Evolutionary conservation across 2,113 vertebrate genomes (phyloP), one percentile per base, ranked within the genome.

Genomic region (Anthoscopus minutus): DNA sequence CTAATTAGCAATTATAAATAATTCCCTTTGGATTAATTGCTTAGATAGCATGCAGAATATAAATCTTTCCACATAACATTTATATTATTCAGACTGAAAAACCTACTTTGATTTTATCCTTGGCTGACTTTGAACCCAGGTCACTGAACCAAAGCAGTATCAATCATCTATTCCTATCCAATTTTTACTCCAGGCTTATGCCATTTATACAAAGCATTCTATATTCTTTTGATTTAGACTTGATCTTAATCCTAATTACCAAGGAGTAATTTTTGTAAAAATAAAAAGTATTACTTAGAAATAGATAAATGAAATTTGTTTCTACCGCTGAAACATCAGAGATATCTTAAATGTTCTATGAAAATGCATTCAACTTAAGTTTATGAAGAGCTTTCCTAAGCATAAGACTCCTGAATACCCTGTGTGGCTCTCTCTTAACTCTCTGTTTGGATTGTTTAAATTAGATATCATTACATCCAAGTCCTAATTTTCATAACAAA

Each of bases 1-100:
- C 58, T 93, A 92, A 95, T 95, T 94, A 96, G 57, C 65, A 96
- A 77, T 94, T 96, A 73, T 81, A 94, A 96, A 93, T 93, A 96
- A 90, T 81, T 95, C 72, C 28, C 30, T 81, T 54, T 93, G 67
- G 57, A 92, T 93, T 92, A 96, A 96, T 96, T 95, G 86, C 92
- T 95, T 91, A 91, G 78, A 93, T 80, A 94, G 50, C 40, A 93
- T 83, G 92, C 67, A 89, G 57, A 96, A 97, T 89, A 60, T 92
- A 95, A 96, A 86, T 96, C 96, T 93, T 88, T 78, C 60, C 65
- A 42, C 24, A 42, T 88, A 93, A 92, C 81, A 64, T 66, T 91
- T 93, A n/a, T 76, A 65, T 84, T 89, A 88, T 69, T 90, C 56
- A 57, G 38, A 48, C 17, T 54, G 54, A 38, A 89, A 94, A 85